Evolutionary conservation across 1,140 invertebrate genomes (phyloP).

Genomic region (Catajapyx aquilonaris): DNA sequence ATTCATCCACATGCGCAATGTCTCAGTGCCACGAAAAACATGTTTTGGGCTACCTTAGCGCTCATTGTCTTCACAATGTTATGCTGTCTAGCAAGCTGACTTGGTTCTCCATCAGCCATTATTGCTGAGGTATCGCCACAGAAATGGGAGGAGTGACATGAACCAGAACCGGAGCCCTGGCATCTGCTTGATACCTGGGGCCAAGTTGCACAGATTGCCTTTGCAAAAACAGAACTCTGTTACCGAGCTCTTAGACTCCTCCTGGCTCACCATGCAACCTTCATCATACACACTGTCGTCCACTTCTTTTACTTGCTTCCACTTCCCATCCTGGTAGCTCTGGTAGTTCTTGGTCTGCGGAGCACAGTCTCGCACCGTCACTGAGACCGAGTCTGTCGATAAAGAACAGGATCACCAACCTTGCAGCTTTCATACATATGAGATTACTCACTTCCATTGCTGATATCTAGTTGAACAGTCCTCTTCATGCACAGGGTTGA

Average conservation of each 20-base stretch:
- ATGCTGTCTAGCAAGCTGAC: too few relatives aligned
- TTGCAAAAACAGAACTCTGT: neutral
- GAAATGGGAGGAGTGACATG: too few relatives aligned
- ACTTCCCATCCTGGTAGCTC: neutral
- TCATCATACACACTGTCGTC: neutral
- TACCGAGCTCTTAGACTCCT: neutral
- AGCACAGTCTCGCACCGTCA: neutral
- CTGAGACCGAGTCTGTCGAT: neutral
- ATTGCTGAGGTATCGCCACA: too few relatives aligned
- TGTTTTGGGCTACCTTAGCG: too few relatives aligned
- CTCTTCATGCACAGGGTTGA: conserved; percentile 62
- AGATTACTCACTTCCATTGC: conserved; percentile 34
- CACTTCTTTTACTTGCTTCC: neutral
- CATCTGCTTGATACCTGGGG: too few relatives aligned
- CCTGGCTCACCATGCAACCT: neutral
- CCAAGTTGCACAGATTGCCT: neutral
- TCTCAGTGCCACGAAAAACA: too few relatives aligned
- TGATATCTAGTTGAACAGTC: conserved; percentile 33
- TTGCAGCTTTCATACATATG: too few relatives aligned
- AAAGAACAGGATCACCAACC: neutral
- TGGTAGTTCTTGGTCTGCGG: neutral
- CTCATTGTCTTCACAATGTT: too few relatives aligned
- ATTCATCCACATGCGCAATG: too few relatives aligned
- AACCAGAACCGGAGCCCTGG: too few relatives aligned
- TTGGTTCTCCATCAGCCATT: too few relatives aligned